A percentile compares a stretch with the other conserved stretches of the same genome.
phyloP scores from a whole-genome alignment of 2,888 invertebrate genomes.

The Spatulosminthurus flaviceps region DNA sequence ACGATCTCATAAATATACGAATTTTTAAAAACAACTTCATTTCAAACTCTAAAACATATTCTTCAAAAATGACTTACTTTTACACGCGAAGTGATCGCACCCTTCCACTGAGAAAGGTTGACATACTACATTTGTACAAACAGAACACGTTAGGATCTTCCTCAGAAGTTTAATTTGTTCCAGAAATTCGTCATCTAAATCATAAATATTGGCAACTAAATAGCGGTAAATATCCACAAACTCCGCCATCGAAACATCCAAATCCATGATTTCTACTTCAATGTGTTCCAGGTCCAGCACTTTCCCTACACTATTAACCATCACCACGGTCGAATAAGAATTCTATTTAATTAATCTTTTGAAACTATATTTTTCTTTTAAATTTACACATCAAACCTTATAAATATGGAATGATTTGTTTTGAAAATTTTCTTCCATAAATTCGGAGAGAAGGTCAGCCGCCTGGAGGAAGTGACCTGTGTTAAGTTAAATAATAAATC shows the following conservation, averaged over 20 bases:
- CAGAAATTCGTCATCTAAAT: conserved; percentile 38
- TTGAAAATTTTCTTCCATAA: too few relatives aligned
- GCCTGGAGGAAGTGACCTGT: too few relatives aligned
- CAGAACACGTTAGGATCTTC: conserved; percentile 47
- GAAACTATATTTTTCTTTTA: not conserved
- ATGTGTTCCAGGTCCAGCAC: conserved; percentile 20
- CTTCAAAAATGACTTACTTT: too few relatives aligned
- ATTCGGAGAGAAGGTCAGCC: too few relatives aligned
- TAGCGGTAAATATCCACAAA: conserved; percentile 33
- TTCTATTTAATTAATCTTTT: too few relatives aligned
- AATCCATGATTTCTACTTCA: conserved; percentile 30
- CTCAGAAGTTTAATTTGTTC: conserved; percentile 43
- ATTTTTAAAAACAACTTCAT: too few relatives aligned
- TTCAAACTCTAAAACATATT: too few relatives aligned
- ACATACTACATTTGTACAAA: conserved; percentile 46
- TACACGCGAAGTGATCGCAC: conserved; percentile 53
- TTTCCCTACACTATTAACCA: conserved; percentile 19
- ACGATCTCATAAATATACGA: too few relatives aligned
- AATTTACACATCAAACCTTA: too few relatives aligned
- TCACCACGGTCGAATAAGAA: not conserved
- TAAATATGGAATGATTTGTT: too few relatives aligned
- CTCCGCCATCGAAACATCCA: conserved; percentile 20
- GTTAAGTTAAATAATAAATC: too few relatives aligned
- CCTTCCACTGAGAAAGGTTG: conserved; percentile 29
- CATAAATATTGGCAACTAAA: conserved; percentile 32